These are phyloP conservation scores for Leiothrix lutea DNA, from an alignment of 2,113 vertebrate species.

Conservation along the genomic window DNA sequence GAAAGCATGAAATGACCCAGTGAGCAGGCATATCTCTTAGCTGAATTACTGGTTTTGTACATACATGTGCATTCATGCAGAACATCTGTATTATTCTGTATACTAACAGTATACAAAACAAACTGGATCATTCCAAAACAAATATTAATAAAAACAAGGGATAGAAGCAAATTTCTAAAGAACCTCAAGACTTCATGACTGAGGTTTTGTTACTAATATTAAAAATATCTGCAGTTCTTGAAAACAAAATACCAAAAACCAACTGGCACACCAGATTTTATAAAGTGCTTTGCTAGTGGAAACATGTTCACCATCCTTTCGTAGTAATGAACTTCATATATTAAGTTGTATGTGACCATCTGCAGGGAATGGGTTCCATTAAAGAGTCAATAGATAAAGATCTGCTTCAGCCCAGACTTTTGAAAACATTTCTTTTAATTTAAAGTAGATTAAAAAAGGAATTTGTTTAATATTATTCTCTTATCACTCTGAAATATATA, in stretches of 20 bases:
- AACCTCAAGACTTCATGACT: constrained; percentile 33
- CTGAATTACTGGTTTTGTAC: constrained; percentile 35
- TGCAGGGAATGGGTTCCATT: constrained; percentile 56
- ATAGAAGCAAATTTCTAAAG: constrained; percentile 55
- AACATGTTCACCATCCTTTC: constrained; percentile 44
- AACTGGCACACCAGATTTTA: constrained; percentile 50
- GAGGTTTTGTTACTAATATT: constrained; percentile 50
- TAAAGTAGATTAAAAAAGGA: constrained; percentile 59
- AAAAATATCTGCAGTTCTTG: constrained; percentile 53
- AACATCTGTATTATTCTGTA: constrained; percentile 16
- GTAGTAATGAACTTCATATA: constrained; percentile 50
- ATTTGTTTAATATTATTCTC: constrained; percentile 55
- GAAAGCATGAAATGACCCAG: constrained; percentile 20
- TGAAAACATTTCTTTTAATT: constrained; percentile 64
- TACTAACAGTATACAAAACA: constrained; percentile 25
- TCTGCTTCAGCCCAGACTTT: constrained; percentile 36
- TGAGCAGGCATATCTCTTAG: constrained; percentile 15
- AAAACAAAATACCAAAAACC: constrained; percentile 25
- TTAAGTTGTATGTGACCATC: constrained; percentile 16
- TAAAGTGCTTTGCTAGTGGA: constrained; percentile 47
- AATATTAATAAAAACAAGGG: constrained; percentile 14
- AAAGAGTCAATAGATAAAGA: constrained; percentile 46
- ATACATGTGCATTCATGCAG: not conserved
- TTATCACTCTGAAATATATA: constrained; percentile 52
- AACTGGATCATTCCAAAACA: constrained; percentile 34